A percentile compares a stretch with the other conserved stretches of the same genome.
phyloP scores from a whole-genome alignment of 2,113 vertebrate genomes.

The Pungitius pungitius region DNA sequence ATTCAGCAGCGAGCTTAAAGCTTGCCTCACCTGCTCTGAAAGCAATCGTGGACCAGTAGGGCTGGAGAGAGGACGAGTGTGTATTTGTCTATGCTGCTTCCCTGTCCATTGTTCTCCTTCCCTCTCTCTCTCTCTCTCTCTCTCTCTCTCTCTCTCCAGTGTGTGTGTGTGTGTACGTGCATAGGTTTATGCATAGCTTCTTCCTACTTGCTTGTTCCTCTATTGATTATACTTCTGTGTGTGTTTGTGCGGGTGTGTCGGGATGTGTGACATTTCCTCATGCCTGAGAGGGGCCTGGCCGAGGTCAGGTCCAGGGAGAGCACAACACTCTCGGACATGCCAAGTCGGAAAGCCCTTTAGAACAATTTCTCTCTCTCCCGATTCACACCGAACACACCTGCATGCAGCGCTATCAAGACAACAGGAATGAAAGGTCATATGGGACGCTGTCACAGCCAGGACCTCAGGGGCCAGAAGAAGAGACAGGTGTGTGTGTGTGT shows the following conservation, averaged over 20 bases:
- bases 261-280: conserved; percentile 37
- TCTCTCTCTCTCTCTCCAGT: too few species aligned
- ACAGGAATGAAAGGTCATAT: conserved; percentile 66
- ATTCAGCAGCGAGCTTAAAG: conserved; percentile 50
- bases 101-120: conserved; percentile 41
- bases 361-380: neutral
- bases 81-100: conserved; percentile 7
- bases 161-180: conserved; percentile 15
- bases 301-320: conserved; percentile 48
- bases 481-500: conserved; percentile 32
- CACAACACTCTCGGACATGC: conserved; percentile 29
- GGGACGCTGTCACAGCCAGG: conserved; percentile 50
- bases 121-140: conserved; percentile 3
- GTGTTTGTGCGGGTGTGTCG: conserved; percentile 8
- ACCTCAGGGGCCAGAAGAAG: conserved; percentile 39
- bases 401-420: conserved; percentile 14
- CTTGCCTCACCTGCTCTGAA: conserved; percentile 54
- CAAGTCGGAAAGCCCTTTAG: conserved; percentile 43
- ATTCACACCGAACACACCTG: neutral
- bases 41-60: conserved; percentile 34
- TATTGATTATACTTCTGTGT: conserved; percentile 50
- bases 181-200: conserved; percentile 29
- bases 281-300: conserved; percentile 26
- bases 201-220: conserved; percentile 14
- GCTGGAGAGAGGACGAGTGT: conserved; percentile 7